phyloP scores from a whole-genome alignment of 2,113 vertebrate species.

The Canis aureus region DNA sequence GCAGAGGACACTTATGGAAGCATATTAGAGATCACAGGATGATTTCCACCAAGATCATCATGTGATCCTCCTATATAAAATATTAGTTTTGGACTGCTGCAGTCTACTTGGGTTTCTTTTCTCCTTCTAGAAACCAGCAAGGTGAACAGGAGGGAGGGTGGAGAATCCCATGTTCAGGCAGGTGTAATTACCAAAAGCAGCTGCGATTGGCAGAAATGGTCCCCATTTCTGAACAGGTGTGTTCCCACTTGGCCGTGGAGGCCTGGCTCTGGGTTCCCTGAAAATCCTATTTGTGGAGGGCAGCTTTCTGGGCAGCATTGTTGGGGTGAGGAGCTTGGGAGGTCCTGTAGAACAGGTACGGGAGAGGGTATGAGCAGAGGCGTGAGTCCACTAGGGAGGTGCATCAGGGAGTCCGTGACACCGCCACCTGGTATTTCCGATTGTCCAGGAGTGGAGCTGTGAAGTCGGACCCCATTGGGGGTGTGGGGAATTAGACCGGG shows the following conservation, averaged over 20 bases:
- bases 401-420: not conserved
- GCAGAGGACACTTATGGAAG: not conserved
- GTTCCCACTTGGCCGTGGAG: not conserved
- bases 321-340: not conserved
- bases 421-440: accelerated
- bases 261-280: not conserved
- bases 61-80: not conserved
- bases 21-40: no score
- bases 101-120: not conserved
- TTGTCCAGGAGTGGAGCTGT: accelerated
- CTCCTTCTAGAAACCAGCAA: not conserved
- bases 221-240: not conserved
- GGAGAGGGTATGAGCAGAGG: not conserved
- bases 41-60: not conserved
- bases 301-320: not conserved
- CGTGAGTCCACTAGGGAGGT: no score
- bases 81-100: not conserved
- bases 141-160: not conserved
- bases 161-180: not conserved
- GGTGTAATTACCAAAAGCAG: not conserved
- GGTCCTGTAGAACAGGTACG: not conserved
- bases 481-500: not conserved
- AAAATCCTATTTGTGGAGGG: not conserved
- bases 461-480: not conserved
- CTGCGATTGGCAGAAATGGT: not conserved